A percentile compares a stretch with the other conserved stretches of the same genome.
These are phyloP conservation scores for Microctonus brassicae DNA, from an alignment of 2,888 invertebrate species.

Conservation along the genomic window DNA sequence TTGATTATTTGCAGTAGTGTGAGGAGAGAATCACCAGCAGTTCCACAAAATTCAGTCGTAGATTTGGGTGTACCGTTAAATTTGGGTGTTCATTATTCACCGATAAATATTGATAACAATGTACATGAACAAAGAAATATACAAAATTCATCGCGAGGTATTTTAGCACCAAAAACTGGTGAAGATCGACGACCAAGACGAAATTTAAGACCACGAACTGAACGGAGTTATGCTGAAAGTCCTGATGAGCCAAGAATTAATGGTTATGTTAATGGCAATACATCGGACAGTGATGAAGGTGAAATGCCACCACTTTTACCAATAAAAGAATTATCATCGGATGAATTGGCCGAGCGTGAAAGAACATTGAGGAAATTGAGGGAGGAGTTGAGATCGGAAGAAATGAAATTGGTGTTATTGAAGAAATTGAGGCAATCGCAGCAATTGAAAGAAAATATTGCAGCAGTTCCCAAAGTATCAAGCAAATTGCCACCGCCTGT, in stretches of 20 bases:
- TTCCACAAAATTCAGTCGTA: slow-evolving; percentile 45
- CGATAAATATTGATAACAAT: slow-evolving; percentile 61
- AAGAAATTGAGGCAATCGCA: slow-evolving; percentile 95
- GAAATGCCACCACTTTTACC: slow-evolving; percentile 81
- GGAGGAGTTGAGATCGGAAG: slow-evolving; percentile 94
- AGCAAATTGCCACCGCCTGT: slow-evolving; percentile 71
- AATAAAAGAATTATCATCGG: slow-evolving; percentile 78
- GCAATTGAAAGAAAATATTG: slow-evolving; percentile 80
- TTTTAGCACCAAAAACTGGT: slow-evolving; percentile 65
- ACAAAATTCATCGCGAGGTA: slow-evolving; percentile 65
- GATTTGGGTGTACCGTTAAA: slow-evolving; percentile 61
- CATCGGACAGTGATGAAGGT: slow-evolving; percentile 66
- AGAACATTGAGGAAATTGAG: slow-evolving; percentile 83
- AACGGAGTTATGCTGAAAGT: slow-evolving; percentile 88
- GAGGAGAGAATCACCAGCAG: slow-evolving; percentile 63
- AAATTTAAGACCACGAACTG: slow-evolving; percentile 85
- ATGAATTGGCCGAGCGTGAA: slow-evolving; percentile 84
- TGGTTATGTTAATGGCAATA: slow-evolving; percentile 70
- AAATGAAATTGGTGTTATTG: slow-evolving; percentile 94
- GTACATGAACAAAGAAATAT: slow-evolving; percentile 65
- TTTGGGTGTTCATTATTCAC: slow-evolving; percentile 61
- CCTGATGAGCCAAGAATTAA: slow-evolving; percentile 77
- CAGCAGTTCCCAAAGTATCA: slow-evolving; percentile 66
- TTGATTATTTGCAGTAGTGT: slow-evolving; percentile 55
- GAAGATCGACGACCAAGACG: slow-evolving; percentile 72